Conservation (phyloP, 2,888 invertebrate genomes). For the Mactromeris polynyma region DNA sequence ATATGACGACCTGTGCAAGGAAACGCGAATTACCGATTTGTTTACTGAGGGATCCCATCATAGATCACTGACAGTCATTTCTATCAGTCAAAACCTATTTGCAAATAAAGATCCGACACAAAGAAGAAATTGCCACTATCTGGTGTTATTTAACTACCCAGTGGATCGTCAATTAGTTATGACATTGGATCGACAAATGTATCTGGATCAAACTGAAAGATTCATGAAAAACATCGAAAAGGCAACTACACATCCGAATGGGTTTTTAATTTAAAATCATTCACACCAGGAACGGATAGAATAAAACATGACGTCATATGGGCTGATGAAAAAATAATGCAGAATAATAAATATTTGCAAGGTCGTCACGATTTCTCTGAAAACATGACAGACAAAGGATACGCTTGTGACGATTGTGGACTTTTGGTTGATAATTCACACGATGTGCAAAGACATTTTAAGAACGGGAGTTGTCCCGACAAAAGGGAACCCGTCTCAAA, state of each 20-base stretch:
- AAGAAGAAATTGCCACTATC: conserved; percentile 35
- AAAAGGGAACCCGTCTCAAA: conserved; percentile 6
- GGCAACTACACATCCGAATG: conserved; percentile 32
- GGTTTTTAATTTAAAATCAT: conserved; percentile 42
- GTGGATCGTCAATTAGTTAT: conserved; percentile 28
- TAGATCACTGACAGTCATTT: conserved; percentile 49
- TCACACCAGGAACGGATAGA: conserved; percentile 40
- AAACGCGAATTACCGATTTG: background rate
- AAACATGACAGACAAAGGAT: conserved; percentile 22
- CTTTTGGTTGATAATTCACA: conserved; percentile 35
- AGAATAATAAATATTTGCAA: background rate
- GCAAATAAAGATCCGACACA: conserved; percentile 37
- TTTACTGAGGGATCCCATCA: background rate
- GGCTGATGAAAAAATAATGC: background rate
- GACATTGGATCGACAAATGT: conserved; percentile 35
- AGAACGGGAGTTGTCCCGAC: conserved; percentile 26
- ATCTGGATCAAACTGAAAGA: conserved; percentile 21
- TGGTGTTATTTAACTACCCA: conserved; percentile 34
- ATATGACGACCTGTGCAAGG: conserved; percentile 49
- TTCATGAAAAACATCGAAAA: conserved; percentile 37
- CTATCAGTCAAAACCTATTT: conserved; percentile 54
- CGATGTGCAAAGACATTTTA: conserved; percentile 37
- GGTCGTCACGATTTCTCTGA: too few relatives aligned
- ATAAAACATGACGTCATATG: conserved; percentile 18
- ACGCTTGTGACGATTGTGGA: conserved; percentile 49